A percentile compares a stretch with the other conserved stretches of the same genome.
These are phyloP conservation scores for Bombylius major DNA, from an alignment of 2,888 invertebrate genomes.

Conservation along the genomic window DNA sequence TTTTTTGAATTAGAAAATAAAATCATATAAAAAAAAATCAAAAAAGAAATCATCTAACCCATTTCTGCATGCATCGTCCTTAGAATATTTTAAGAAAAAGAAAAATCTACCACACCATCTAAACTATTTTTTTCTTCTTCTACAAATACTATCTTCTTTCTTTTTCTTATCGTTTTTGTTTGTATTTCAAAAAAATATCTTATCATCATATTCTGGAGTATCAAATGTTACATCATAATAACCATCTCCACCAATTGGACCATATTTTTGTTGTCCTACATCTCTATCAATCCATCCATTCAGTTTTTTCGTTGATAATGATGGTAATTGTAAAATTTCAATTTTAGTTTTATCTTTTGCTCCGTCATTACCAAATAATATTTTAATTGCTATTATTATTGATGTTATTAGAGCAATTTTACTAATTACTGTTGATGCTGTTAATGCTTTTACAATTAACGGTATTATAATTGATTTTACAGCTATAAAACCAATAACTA, in stretches of 20 bases:
- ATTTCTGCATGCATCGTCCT: too few relatives aligned
- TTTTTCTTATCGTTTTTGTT: too few relatives aligned
- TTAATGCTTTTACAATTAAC: slow-evolving; percentile 52
- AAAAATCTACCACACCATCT: too few relatives aligned
- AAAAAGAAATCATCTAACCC: too few relatives aligned
- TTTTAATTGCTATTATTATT: slow-evolving; percentile 25
- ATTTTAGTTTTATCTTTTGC: slow-evolving; percentile 3
- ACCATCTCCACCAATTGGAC: neutral
- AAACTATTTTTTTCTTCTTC: too few relatives aligned
- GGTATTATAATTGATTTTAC: slow-evolving; percentile 56
- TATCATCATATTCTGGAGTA: neutral
- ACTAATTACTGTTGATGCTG: slow-evolving; percentile 36
- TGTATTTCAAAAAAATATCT: neutral
- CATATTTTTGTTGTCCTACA: neutral
- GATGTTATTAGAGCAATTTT: slow-evolving; percentile 31
- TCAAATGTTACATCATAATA: neutral
- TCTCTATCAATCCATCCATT: neutral
- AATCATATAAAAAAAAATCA: too few relatives aligned
- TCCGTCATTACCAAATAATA: slow-evolving; percentile 20
- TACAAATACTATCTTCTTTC: too few relatives aligned
- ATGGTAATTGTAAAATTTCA: slow-evolving; percentile 2
- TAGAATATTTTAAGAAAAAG: too few relatives aligned
- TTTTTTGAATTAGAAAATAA: too few relatives aligned
- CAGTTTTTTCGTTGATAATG: neutral
- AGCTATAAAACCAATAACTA: slow-evolving; percentile 49